These are phyloP conservation scores for Zosterops japonicus DNA, from an alignment of 2,113 vertebrate genomes.

Conservation along the genomic window DNA sequence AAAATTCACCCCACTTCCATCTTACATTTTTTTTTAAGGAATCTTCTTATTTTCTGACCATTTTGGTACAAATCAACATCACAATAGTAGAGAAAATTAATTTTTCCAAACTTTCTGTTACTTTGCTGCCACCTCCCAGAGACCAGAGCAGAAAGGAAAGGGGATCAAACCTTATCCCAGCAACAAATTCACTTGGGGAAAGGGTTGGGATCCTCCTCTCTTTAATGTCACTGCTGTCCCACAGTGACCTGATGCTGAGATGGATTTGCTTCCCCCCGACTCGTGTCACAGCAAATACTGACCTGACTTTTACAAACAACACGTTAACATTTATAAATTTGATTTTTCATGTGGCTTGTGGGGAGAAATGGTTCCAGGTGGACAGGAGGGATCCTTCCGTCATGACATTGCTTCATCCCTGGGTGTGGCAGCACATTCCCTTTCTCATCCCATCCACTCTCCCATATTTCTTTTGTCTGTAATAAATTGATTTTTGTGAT, in stretches of 20 bases:
- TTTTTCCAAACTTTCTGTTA: constrained; percentile 23
- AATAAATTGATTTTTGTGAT: background rate
- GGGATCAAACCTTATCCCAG: background rate
- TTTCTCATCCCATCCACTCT: background rate
- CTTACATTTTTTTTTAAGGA: background rate
- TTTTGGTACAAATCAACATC: background rate
- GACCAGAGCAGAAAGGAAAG: background rate
- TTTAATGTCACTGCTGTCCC: constrained; percentile 70
- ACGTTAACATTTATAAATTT: constrained; percentile 73
- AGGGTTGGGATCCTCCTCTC: constrained; percentile 19
- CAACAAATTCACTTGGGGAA: constrained; percentile 23
- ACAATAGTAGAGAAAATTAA: background rate
- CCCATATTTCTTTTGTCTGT: background rate
- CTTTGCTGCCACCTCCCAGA: background rate
- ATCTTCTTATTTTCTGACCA: background rate
- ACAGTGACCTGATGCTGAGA: constrained; percentile 47
- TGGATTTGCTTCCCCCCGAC: constrained; percentile 37
- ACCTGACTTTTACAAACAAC: constrained; percentile 71
- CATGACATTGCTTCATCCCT: background rate
- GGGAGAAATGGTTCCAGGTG: constrained; percentile 4
- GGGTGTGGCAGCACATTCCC: background rate
- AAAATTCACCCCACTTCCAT: background rate
- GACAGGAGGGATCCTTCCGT: background rate
- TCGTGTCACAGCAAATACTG: constrained; percentile 34
- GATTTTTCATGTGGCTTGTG: constrained; percentile 43